Evolutionary conservation across 2,888 invertebrate genomes (phyloP), one percentile per base, ranked within the genome.

Genomic region (Callimorpha dominula): DNA sequence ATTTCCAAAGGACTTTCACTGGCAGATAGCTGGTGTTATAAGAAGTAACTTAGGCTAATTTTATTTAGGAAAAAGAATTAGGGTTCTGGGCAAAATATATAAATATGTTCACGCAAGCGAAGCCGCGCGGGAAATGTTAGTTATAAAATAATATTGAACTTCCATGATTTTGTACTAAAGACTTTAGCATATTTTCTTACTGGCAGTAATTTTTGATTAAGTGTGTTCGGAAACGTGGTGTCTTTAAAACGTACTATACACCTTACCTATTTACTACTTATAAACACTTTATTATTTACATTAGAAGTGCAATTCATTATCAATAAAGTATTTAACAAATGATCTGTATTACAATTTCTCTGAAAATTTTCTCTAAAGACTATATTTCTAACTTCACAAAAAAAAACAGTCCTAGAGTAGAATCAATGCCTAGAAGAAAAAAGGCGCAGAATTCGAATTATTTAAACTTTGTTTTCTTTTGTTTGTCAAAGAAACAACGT

Each of bases 371-470:
- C 2, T 60, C 14, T 31, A 14, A 31, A 31, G 31, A 7, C 60
- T 60, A 31, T 31, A 20, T 42, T 20, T 57, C 11, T 8, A 54
- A 40, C 17, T 54, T 52, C 43, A 43, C 8, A 57, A 7, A 8
- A 42, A 15, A n/a, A 42, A n/a, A n/a, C 20, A 6, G 62, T 6
- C 60, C 62, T 67, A 71, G 62, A 71, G 40, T 49, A 71, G 43
- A 65, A 54, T 49, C n/a, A 43, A 46, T 49, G 78, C 74, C 74
- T 76, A 64, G 72, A 70, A 67, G 46, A 7, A 57, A 71, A 71
- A 72, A 42, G 71, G 88, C 89, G 89, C 86, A 72, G 83, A 87
- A 86, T 87, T 90, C 83, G 78, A 89, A 90, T 85, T 79, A 49
- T 82, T 81, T 76, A 67, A 73, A 43, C 76, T 63, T 87, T 90